Base-by-base conservation (phyloP, 2,888 invertebrate species). In the Julus scandinavius region DNA sequence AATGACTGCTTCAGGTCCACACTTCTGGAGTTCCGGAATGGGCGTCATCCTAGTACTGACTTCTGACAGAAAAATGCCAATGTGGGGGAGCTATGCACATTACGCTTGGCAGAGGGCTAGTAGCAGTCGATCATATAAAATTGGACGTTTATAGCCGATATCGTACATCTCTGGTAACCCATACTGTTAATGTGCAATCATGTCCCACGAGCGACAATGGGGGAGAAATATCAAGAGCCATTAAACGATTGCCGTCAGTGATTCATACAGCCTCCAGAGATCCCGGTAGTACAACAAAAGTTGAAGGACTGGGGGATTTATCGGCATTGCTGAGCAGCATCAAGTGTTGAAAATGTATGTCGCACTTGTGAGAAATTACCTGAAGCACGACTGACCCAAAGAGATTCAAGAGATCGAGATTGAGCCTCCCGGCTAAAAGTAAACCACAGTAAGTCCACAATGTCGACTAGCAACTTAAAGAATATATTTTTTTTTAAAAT, bases 181-280 rank as follows among this genome's bases (percentile, higher is more conserved):
- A 63, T 63, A 63, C 63, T 63, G 63, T 20, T 63, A 63, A 63
- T 63, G 63, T 63, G 63, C 63, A 20, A 63, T 63, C 63, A 63
- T 63, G 63, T 20, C 58, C 17, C 58, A 58, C 5, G 58, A 58
- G 17, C 13, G 58, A 58, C 13, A 58, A 58, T 58, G 17, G 58
- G 63, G 63, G 63, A 54, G 29, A 20, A 63, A 20, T 63, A 63
- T 63, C 63, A 63, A 0, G 20, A 63, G 63, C 5, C 63, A 63
- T 63, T 63, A 20, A 63, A 20, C 63, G 63, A n/a, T 63, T 63
- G 63, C 63, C 6, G 20, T 6, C 63, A 63, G 63, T 63, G 63
- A 63, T 63, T 63, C 63, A 63, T 63, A 20, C 63, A 63, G 63
- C 9, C 50, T 50, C 50, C 9, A 50, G 13, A 50, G 50, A 29